Base-by-base conservation (phyloP, 2,797 vertebrate genomes). In the Poeciliopsis infans region DNA sequence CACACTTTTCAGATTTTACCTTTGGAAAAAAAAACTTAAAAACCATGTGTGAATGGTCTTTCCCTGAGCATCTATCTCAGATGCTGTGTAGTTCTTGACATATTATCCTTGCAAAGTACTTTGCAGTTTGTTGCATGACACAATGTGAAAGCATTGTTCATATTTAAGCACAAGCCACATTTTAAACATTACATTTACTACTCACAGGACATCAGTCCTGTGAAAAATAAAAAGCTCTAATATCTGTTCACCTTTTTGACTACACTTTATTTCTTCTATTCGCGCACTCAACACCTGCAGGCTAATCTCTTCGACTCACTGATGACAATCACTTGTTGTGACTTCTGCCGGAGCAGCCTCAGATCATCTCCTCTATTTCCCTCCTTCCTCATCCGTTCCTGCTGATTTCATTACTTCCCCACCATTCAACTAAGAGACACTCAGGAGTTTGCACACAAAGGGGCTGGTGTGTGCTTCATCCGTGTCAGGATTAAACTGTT, bases 401-500 rank as follows among this genome's bases (percentile, higher is more conserved):
- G 85, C 85, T 85, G 86, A 90, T 92, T 93, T 83, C 86, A 85
- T 86, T 91, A 90, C 87, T 79, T 89, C 85, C 73, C 79, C 53
- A 8, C 74, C 73, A 77, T 81, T 83, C 79, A 75, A 74, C 75
- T 80, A 80, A 55, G 84, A 90, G 84, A 87, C 87, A 81, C 85
- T 85, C 82, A 87, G 83, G 59, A 83, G 85, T 82, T 74, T 18
- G 46, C 76, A 79, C 85, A 91, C 89, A 91, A 87, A 92, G 81
- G 66, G 78, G 84, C 59, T 77, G 46, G 83, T 31, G 46, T 83
- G 88, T 85, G 78, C 87, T 89, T 86, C 87, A 86, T 83, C 83
- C 78, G n/a, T 88, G 80, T 87, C 85, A 74, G 86, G 87, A 92
- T 91, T 93, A 90, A 94, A 93, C 76, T 84, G 88, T 91, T 93